Base-by-base conservation (phyloP, 2,113 vertebrate genomes). In the Solenodon paradoxus region DNA sequence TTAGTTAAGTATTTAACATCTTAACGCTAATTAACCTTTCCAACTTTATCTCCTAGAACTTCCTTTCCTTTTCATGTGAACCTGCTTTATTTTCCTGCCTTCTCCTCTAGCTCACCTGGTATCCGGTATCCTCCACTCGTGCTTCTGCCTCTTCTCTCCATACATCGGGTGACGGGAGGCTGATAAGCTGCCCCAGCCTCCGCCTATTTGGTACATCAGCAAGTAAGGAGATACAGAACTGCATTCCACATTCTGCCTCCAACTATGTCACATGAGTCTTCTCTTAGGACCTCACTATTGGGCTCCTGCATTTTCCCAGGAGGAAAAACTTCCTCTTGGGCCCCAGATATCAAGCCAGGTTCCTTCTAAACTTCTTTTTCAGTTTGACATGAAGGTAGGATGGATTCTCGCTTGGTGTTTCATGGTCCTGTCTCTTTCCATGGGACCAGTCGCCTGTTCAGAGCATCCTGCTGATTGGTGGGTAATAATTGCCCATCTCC, bases 21-120 rank as follows among this genome's bases (percentile, higher is more conserved):
- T 35, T 75, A 87, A n/a, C 80, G 10, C 51, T 79, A 72, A 77
- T 95, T 93, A 94, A 69, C 51, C 75, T 92, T 77, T 79, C 74
- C 68, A 38, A 38, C 4, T 17, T 66, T 77, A 63, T 68, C 63
- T 71, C 26, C 45, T 72, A 59, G 30, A 51, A 80, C 8, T 61
- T n/a, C 20, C 9, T 28, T 63, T 87, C 53, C 75, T 89, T 30
- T 74, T 51, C 30, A 66, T 6, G 16, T 2, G 35, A 55, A 72
- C 30, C 55, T 47, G 7, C 30, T 79, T 32, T 87, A 19, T 11
- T 17, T 32, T 22, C 69, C 69, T 92, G 17, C 24, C 26, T 4
- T 28, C 30, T 6, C 59, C 59, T 20, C 51, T 59, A 66, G 12
- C 16, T 80, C 22, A 47, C 2, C 26, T 7, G 19, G 12, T 53